Conservation (phyloP, 2,797 vertebrate genomes). For the Todus mexicanus region DNA sequence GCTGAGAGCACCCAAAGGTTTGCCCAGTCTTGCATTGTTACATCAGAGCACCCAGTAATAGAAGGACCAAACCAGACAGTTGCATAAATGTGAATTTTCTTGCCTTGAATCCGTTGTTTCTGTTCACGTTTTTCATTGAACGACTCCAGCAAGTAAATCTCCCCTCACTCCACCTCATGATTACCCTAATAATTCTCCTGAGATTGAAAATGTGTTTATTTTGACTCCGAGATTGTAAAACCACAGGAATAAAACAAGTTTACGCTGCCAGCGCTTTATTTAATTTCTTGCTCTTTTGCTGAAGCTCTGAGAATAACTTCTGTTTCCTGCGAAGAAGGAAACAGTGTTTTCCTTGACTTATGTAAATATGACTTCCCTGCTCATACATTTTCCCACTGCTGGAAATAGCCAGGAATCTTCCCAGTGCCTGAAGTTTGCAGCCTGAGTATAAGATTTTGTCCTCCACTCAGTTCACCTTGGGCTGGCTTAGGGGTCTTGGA, state of each 20-base stretch:
- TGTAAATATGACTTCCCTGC: slow-evolving; percentile 76
- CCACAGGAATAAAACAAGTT: slow-evolving; percentile 67
- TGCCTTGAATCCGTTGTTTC: background rate
- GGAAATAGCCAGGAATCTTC: slow-evolving; percentile 65
- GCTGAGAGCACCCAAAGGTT: background rate
- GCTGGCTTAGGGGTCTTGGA: slow-evolving; percentile 6
- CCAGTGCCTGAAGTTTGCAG: slow-evolving; percentile 9
- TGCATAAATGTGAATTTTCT: slow-evolving; percentile 5
- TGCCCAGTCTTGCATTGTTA: background rate
- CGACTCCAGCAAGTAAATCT: slow-evolving; percentile 8
- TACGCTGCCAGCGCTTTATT: slow-evolving; percentile 61
- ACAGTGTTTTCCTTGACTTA: slow-evolving; percentile 72
- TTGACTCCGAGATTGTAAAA: slow-evolving; percentile 73
- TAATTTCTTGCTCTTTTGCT: slow-evolving; percentile 55
- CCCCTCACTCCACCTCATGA: background rate
- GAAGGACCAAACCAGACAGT: background rate
- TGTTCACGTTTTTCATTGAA: background rate
- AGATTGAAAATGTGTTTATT: slow-evolving; percentile 73
- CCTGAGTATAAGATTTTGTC: background rate
- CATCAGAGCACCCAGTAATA: background rate
- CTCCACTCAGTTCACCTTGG: background rate
- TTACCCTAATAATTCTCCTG: slow-evolving; percentile 66
- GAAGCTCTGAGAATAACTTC: slow-evolving; percentile 74
- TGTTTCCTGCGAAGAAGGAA: slow-evolving; percentile 78
- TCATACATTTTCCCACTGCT: slow-evolving; percentile 61